These are phyloP conservation scores for Aradophagus sp. DNA, from an alignment of 1,140 invertebrate genomes.

Conservation along the genomic window DNA sequence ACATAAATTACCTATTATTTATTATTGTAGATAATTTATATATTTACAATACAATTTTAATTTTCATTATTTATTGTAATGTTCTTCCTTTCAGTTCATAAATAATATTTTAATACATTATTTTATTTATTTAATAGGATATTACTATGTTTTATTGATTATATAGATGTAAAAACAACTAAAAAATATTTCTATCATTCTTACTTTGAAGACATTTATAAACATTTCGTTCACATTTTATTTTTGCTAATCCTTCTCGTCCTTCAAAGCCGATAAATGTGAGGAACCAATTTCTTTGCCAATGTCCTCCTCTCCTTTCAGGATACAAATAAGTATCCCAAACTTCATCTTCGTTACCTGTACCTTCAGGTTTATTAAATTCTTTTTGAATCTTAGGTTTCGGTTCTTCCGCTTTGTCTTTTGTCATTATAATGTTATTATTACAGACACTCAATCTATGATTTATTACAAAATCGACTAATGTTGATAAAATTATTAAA, in stretches of 20 bases:
- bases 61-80: no score
- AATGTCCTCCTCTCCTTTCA: constrained; percentile 81
- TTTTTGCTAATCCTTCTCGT: constrained; percentile 80
- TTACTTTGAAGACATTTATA: constrained; percentile 85
- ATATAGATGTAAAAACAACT: constrained; percentile 8
- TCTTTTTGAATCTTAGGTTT: constrained; percentile 20
- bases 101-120: no score
- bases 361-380: constrained; percentile 13
- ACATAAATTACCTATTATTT: no score
- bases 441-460: no score
- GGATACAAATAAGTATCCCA: constrained; percentile 88
- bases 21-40: no score
- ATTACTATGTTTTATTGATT: no score
- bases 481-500: no score
- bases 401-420: background rate
- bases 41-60: no score
- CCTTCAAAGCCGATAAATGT: constrained; percentile 79
- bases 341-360: constrained; percentile 6
- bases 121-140: no score
- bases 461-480: no score
- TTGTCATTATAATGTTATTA: constrained; percentile 1
- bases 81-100: no score
- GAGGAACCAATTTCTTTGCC: constrained; percentile 76
- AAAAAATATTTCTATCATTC: no score
- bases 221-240: constrained; percentile 89